These are phyloP conservation scores for Echinops telfairi DNA, from an alignment of 2,113 vertebrate genomes.

Conservation along the genomic window DNA sequence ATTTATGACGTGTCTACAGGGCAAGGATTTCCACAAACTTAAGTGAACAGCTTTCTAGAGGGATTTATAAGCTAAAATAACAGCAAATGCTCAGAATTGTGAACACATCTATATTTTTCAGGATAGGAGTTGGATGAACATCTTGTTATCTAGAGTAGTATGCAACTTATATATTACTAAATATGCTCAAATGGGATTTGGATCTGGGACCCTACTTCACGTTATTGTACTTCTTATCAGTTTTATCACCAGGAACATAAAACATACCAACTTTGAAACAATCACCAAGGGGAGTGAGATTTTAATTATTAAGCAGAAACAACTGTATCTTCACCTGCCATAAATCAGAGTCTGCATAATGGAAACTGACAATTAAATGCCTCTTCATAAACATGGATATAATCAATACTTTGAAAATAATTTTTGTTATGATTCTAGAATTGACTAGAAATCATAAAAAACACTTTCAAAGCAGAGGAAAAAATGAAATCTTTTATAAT, in stretches of 20 bases:
- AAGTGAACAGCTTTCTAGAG: constrained; percentile 14
- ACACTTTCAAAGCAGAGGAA: constrained; percentile 18
- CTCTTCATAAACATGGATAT: constrained; percentile 8
- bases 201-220: neutral
- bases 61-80: constrained; percentile 2
- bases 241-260: neutral
- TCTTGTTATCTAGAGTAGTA: neutral
- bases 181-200: neutral
- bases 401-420: constrained; percentile 17
- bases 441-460: neutral
- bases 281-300: neutral
- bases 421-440: neutral
- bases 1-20: neutral
- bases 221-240: neutral
- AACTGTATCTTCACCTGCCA: neutral
- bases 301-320: neutral
- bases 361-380: neutral
- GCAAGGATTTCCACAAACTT: neutral
- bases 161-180: neutral
- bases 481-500: constrained; percentile 9
- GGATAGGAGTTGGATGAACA: neutral
- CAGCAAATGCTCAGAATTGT: neutral
- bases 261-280: neutral
- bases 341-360: neutral
- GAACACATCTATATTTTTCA: neutral